phyloP scores from a whole-genome alignment of 2,888 invertebrate genomes.

The Timema cristinae region DNA sequence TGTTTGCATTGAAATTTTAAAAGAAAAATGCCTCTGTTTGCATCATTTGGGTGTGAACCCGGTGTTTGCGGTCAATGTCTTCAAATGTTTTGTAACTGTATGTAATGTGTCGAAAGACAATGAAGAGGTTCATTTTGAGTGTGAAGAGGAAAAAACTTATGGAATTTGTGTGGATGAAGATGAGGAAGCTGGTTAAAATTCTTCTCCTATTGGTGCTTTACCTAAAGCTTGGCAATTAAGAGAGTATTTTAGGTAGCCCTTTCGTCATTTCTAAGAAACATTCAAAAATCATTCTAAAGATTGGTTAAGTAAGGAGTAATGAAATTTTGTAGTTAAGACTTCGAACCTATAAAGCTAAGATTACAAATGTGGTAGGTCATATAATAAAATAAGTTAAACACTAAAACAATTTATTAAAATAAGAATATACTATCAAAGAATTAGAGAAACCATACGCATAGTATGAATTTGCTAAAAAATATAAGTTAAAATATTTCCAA shows the following conservation, averaged over 20 bases:
- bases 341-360: no score
- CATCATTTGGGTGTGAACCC: background rate
- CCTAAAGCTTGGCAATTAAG: background rate
- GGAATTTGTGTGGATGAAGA: background rate
- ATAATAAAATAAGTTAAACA: no score
- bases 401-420: no score
- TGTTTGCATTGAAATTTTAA: background rate
- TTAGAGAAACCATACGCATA: no score
- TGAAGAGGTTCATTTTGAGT: background rate
- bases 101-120: background rate
- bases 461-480: no score
- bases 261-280: no score
- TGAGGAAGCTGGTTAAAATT: background rate
- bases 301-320: no score
- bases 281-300: no score
- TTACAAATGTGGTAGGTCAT: no score
- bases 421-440: no score
- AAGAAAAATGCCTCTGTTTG: background rate
- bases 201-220: background rate
- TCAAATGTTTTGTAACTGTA: conserved; percentile 8
- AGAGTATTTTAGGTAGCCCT: background rate
- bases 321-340: no score
- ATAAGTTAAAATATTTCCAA: no score
- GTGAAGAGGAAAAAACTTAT: conserved; percentile 1
- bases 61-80: background rate